phyloP scores from a whole-genome alignment of 2,113 vertebrate genomes.

The Glaucomys volans region DNA sequence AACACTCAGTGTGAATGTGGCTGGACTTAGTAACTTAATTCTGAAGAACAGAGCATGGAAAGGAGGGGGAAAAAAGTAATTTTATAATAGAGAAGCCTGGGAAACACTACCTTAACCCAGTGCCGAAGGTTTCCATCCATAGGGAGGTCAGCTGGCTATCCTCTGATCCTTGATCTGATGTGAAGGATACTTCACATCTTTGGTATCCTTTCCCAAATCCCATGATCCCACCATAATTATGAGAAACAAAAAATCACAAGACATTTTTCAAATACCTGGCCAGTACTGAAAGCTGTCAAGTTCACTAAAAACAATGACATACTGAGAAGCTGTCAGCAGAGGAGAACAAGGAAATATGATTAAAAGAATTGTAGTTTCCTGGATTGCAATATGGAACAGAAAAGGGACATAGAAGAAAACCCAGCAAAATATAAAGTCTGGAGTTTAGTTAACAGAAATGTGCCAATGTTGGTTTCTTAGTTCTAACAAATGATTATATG shows the following conservation, averaged over 20 bases:
- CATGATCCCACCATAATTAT: not conserved
- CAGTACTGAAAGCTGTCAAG: not conserved
- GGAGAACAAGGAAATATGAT: not conserved
- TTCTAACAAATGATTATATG: not conserved
- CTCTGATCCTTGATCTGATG: not conserved
- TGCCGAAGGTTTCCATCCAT: not conserved
- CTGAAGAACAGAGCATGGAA: not conserved
- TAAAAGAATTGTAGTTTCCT: not conserved
- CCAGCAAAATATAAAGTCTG: not conserved
- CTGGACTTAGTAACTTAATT: not conserved
- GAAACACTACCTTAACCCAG: not conserved
- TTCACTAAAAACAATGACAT: not conserved
- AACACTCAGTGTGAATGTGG: not conserved
- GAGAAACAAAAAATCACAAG: not conserved
- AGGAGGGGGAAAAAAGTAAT: not conserved
- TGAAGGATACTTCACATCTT: not conserved
- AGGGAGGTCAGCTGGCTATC: not conserved
- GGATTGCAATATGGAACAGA: not conserved
- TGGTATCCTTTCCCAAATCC: not conserved
- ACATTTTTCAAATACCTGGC: not conserved
- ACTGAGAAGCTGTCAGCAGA: not conserved
- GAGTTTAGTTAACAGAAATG: not conserved
- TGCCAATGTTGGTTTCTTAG: not conserved
- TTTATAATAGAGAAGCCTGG: not conserved
- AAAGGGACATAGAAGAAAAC: not conserved